Evolutionary conservation across 2,888 invertebrate genomes (phyloP), one percentile per base, ranked within the genome.

Genomic region (Xestia xanthographa): DNA sequence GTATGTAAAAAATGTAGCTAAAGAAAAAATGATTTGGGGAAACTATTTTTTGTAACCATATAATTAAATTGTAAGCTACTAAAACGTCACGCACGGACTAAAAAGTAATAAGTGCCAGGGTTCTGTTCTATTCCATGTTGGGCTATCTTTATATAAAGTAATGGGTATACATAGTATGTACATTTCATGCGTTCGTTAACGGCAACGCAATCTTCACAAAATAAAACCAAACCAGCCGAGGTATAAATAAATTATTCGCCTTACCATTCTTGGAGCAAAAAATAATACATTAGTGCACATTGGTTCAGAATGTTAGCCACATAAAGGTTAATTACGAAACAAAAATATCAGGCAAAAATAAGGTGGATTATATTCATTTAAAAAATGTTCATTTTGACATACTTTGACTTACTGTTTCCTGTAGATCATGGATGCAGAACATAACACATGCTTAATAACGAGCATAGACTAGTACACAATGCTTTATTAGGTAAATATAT

Each of bases 341-440:
- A 93, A 89, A 93, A 93, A 91, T 90, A 88, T 91, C 92, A 96
- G 95, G 95, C 95, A 94, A 93, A 94, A 92, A 89, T 83, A 92
- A 92, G 88, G 87, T 89, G 82, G 81, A 80, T 78, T 92, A 92
- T 91, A 94, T 90, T 92, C 89, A 89, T 91, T 91, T 90, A 92
- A 86, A 75, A 69, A 83, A 77, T 76, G 70, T 90, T 92, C 89
- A 86, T 91, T 92, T 93, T 91, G 92, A 96, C 96, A 95, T 96
- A 96, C 96, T 94, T 95, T 95, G 95, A 98, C 98, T 98, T 98
- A 98, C 98, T 98, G 97, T 97, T 98, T 98, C 98, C 98, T 98
- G 97, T 96, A 95, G 97, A 97, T 90, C 91, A 97, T 94, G 97
- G 95, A 96, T 96, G 96, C 96, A 93, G 95, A 94, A 96, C 96